These are phyloP conservation scores for Pocillopora damicornis DNA, from an alignment of 64 coral and sea anemone species.

Conservation along the genomic window DNA sequence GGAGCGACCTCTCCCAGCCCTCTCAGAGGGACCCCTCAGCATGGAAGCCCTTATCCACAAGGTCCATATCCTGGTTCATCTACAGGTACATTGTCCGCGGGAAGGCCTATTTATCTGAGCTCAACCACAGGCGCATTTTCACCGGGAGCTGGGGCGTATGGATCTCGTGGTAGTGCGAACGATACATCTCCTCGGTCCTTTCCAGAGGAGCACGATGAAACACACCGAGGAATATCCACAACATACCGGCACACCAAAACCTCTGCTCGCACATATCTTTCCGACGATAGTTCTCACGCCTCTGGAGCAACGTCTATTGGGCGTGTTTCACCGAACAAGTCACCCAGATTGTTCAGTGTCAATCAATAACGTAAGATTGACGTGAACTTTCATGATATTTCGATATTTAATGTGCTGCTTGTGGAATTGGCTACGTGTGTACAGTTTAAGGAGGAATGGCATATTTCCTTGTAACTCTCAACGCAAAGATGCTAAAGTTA, in stretches of 20 bases:
- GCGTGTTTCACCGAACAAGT: constrained; percentile 33
- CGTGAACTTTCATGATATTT: too few species aligned
- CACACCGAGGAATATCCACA: not conserved
- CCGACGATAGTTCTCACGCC: not conserved
- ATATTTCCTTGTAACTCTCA: too few species aligned
- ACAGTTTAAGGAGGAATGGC: too few species aligned
- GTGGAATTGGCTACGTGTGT: too few species aligned
- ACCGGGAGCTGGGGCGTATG: not conserved
- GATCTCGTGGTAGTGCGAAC: not conserved
- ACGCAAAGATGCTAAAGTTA: too few species aligned
- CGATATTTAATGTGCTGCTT: too few species aligned
- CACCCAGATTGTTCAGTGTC: constrained; percentile 54
- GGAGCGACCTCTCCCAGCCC: not conserved
- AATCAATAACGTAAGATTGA: constrained; percentile 10
- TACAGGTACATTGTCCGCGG: not conserved
- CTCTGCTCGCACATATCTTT: constrained; percentile 14
- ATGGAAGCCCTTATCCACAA: constrained; percentile 2
- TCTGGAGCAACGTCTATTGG: not conserved
- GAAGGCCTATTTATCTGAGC: not conserved
- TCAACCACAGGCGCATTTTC: not conserved
- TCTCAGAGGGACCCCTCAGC: not conserved
- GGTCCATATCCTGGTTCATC: not conserved
- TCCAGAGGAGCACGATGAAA: constrained; percentile 24
- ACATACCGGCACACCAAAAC: constrained; percentile 18
- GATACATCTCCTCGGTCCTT: not conserved